Base-by-base conservation (phyloP, 2,113 vertebrate species). In the Dendropsophus ebraccatus region DNA sequence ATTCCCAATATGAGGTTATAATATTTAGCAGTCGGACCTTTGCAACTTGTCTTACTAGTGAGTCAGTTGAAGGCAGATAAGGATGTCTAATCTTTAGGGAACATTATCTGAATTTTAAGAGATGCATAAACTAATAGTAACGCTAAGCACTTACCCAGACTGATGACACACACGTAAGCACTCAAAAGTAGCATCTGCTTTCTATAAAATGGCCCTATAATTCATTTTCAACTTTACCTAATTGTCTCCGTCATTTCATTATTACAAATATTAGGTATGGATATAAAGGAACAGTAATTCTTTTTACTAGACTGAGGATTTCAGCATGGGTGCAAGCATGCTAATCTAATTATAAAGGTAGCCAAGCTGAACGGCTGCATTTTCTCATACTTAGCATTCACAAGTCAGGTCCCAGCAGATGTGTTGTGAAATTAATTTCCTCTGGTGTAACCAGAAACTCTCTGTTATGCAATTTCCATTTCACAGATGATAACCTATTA, bases 401-500 rank as follows among this genome's bases (percentile, higher is more conserved):
- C 95, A 93, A 95, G 96, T 94, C 92, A 92, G 91, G 96, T 96
- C 96, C 97, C 98, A 97, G 96, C 98, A 99, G 98, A 99, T 99
- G 98, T 97, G 96, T 97, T 97, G 97, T 96, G 97, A 99, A 99
- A 99, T 99, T 98, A 99, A 99, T 99, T 99, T 99, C 97, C 97
- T 98, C 97, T 99, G 97, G 96, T 99, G 97, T 97, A 98, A 99
- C 96, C 94, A 96, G 96, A 97, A 96, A 97, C 94, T 92, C 96
- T 97, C 96, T 97, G 97, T 99, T 99, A 99, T 99, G 97, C 97
- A 98, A 99, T 99, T 98, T 98, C 97, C 97, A 98, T 99, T 99
- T 99, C 98, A 99, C 97, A 99, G 97, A 99, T 99, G 98, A 99
- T 99, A 98, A 99, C 97, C 97, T 99, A 99, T 99, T 99, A 99